A percentile compares a stretch with the other conserved stretches of the same genome.
Conservation (phyloP, 2,797 vertebrate species). For the Chelmon rostratus region DNA sequence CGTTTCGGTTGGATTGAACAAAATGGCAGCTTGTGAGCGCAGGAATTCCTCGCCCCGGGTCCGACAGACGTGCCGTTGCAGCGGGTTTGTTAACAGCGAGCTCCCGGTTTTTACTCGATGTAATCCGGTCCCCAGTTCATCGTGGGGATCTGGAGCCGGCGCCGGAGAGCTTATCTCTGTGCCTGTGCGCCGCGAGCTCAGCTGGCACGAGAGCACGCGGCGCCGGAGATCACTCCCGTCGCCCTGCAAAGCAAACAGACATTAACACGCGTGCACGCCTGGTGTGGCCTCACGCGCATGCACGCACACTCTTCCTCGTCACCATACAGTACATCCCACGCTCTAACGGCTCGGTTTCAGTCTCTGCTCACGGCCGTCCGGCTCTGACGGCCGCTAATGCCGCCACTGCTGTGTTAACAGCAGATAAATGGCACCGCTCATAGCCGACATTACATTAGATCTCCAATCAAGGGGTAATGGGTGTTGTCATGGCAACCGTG, state of each 20-base stretch:
- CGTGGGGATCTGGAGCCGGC: conserved; percentile 33
- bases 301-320: neutral
- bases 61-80: conserved; percentile 20
- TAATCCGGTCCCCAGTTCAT: conserved; percentile 59
- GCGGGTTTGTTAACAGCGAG: conserved; percentile 61
- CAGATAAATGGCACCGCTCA: conserved; percentile 64
- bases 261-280: neutral
- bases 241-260: neutral
- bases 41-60: conserved; percentile 10
- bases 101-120: conserved; percentile 58
- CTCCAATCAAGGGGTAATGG: conserved; percentile 70
- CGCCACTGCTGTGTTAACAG: conserved; percentile 55
- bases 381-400: conserved; percentile 50
- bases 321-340: neutral
- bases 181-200: conserved; percentile 38
- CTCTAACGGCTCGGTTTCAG: conserved; percentile 31
- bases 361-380: conserved; percentile 29
- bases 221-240: conserved; percentile 21
- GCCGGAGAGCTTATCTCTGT: conserved; percentile 43
- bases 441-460: conserved; percentile 64
- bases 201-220: conserved; percentile 18
- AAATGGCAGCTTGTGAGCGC: conserved; percentile 33
- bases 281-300: neutral
- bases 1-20: conserved; percentile 25
- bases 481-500: conserved; percentile 67